Conservation (phyloP, 2,888 invertebrate species). For the Tolmerus cingulatus region DNA sequence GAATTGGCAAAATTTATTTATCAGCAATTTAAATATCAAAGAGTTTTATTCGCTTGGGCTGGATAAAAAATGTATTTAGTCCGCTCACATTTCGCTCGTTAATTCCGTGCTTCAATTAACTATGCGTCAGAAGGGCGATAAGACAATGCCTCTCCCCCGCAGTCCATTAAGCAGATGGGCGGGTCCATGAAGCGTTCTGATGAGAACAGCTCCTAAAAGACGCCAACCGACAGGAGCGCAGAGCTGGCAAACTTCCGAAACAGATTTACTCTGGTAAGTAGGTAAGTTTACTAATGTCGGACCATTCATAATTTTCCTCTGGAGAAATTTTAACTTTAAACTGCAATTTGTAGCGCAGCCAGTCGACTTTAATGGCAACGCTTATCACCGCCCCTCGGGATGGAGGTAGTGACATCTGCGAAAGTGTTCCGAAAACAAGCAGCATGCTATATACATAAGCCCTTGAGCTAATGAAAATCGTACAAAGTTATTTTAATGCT, state of each 20-base stretch:
- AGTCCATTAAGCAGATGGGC: neutral
- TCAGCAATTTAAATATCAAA: neutral
- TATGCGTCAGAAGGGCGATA: neutral
- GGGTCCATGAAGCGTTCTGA: neutral
- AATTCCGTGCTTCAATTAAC: neutral
- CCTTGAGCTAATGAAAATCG: neutral
- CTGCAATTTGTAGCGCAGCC: neutral
- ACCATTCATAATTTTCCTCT: neutral
- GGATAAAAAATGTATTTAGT: neutral
- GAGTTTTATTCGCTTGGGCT: neutral
- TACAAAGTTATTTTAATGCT: neutral
- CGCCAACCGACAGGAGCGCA: neutral
- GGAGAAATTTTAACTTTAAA: conserved; percentile 19
- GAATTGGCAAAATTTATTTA: neutral
- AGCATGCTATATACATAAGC: neutral
- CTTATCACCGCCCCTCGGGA: neutral
- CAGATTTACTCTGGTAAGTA: neutral
- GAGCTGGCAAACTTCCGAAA: neutral
- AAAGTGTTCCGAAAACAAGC: neutral
- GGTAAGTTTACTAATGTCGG: neutral
- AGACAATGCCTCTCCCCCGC: neutral
- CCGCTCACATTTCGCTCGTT: neutral
- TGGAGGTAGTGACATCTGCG: neutral
- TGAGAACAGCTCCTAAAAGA: neutral
- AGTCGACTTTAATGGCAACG: neutral